Evolutionary conservation across 2,113 vertebrate species (phyloP).

Genomic region (Gymnarchus niloticus): DNA sequence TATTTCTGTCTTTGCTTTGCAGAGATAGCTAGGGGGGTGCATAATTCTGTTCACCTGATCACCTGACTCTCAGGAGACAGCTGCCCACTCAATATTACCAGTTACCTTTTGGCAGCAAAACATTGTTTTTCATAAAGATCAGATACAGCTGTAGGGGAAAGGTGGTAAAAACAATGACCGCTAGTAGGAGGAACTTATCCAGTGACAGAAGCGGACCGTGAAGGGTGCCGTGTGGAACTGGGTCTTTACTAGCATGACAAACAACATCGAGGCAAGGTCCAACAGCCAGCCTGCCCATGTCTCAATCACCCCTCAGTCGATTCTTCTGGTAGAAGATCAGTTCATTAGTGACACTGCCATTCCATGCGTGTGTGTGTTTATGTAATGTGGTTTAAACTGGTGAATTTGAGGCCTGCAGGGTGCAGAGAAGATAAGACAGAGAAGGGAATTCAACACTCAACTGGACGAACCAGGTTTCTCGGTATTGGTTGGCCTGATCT

Average conservation of each 20-base stretch:
- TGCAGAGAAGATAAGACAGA: not conserved
- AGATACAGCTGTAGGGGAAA: not conserved
- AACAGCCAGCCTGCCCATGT: not conserved
- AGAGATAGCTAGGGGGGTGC: not conserved
- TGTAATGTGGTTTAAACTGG: not conserved
- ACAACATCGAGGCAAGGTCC: not conserved
- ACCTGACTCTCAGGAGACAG: slow-evolving; percentile 8
- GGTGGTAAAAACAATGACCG: not conserved
- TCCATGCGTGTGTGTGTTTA: slow-evolving; percentile 16
- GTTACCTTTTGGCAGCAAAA: slow-evolving; percentile 6
- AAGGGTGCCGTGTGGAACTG: not conserved
- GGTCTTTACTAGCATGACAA: not conserved
- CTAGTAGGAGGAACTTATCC: not conserved
- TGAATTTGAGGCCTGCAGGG: not conserved
- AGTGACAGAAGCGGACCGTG: not conserved
- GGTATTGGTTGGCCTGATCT: not conserved
- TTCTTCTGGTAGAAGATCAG: slow-evolving; percentile 23
- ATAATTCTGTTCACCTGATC: not conserved
- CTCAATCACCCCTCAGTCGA: not conserved
- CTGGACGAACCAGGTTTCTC: not conserved
- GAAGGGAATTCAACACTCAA: not conserved
- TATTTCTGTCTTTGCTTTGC: slow-evolving; percentile 1
- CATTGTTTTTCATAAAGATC: not conserved
- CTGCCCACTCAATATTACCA: not conserved
- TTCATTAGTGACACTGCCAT: slow-evolving; percentile 34